These are phyloP conservation scores for Seira sanloemensis DNA, from an alignment of 2,888 invertebrate genomes.

Conservation along the genomic window DNA sequence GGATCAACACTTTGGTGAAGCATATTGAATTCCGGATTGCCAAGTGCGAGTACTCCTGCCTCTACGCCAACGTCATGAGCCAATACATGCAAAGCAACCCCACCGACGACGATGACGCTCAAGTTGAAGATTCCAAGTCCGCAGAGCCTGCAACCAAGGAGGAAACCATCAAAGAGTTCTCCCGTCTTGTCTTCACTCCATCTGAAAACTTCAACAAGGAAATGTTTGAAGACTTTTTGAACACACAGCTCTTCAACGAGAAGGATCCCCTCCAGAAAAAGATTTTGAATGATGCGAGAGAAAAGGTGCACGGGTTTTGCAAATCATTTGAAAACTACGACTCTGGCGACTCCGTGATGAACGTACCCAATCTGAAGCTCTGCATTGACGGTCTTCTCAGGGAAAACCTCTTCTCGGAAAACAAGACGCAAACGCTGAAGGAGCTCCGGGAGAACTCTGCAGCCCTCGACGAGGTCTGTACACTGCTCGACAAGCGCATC, in stretches of 20 bases:
- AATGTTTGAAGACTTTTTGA: constrained; percentile 42
- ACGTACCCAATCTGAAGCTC: constrained; percentile 25
- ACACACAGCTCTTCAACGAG: constrained; percentile 39
- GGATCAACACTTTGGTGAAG: constrained; percentile 37
- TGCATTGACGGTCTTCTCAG: constrained; percentile 61
- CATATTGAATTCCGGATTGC: constrained; percentile 52
- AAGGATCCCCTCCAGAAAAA: constrained; percentile 35
- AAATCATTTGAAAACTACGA: constrained; percentile 4
- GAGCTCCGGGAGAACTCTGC: constrained; percentile 61
- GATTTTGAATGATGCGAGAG: constrained; percentile 16
- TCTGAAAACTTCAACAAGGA: constrained; percentile 28
- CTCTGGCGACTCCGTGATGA: neutral
- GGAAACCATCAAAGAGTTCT: constrained; percentile 47
- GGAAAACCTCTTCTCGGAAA: constrained; percentile 44
- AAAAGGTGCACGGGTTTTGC: constrained; percentile 27
- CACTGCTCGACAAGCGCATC: constrained; percentile 55
- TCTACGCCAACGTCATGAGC: constrained; percentile 50
- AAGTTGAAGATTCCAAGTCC: neutral
- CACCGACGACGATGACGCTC: neutral
- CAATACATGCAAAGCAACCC: constrained; percentile 43
- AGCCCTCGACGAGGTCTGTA: constrained; percentile 62
- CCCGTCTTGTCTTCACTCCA: constrained; percentile 36
- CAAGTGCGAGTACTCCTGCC: constrained; percentile 45
- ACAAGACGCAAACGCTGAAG: constrained; percentile 54
- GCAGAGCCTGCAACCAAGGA: constrained; percentile 27